Evolutionary conservation across 2,888 invertebrate species (phyloP).

Genomic region (Epirrhoe tristata): DNA sequence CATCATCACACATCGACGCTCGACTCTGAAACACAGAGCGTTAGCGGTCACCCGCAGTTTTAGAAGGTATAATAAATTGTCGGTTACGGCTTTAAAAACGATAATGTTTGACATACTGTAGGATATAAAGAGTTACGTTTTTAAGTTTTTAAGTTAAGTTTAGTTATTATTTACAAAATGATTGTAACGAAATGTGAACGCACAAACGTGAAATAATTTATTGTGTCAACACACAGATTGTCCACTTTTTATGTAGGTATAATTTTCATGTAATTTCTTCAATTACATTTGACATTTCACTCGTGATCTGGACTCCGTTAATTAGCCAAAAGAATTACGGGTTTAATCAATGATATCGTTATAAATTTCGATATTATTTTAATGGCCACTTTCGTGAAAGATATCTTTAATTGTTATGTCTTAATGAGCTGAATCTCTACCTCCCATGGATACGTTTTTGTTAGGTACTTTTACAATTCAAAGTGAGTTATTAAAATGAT

Average conservation of each 20-base stretch:
- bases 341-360: conserved; percentile 39
- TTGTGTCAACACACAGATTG: conserved; percentile 50
- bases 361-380: conserved; percentile 36
- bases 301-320: conserved; percentile 48
- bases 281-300: conserved; percentile 60
- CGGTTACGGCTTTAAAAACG: too few relatives aligned
- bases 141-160: too few relatives aligned
- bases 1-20: too few relatives aligned
- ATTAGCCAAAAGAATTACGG: conserved; percentile 50
- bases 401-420: conserved; percentile 38
- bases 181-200: conserved; percentile 55
- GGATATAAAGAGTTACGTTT: neutral
- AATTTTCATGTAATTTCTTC: conserved; percentile 53
- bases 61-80: too few relatives aligned
- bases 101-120: too few relatives aligned
- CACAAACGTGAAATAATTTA: conserved; percentile 50
- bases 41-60: too few relatives aligned
- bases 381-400: conserved; percentile 30
- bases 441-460: conserved; percentile 17
- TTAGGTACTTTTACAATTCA: neutral
- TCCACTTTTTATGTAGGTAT: conserved; percentile 45
- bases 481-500: neutral
- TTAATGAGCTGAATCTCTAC: conserved; percentile 23
- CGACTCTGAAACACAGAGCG: too few relatives aligned
- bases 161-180: conserved; percentile 8